Percentiles rank a stretch among this genome's conserved stretches.
These are phyloP conservation scores for Anolis apletophallus DNA, from an alignment of 2,797 vertebrate species.

Conservation along the genomic window DNA sequence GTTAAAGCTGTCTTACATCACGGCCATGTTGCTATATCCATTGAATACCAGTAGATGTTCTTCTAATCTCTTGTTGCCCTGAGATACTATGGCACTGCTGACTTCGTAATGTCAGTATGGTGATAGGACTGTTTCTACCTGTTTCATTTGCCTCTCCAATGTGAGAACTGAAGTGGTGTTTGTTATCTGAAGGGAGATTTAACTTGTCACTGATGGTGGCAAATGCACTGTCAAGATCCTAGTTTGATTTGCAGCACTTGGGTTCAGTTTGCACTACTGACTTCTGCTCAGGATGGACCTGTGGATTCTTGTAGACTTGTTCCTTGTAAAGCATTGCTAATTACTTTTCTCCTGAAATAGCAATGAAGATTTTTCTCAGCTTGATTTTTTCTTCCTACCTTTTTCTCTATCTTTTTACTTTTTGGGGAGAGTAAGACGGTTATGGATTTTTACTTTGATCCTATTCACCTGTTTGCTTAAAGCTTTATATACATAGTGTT, in stretches of 20 bases:
- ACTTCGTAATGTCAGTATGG: slow-evolving; percentile 27
- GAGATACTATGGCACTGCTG: slow-evolving; percentile 40
- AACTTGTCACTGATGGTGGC: slow-evolving; percentile 67
- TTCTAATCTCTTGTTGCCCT: background rate
- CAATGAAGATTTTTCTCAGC: slow-evolving; percentile 59
- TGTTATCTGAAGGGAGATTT: slow-evolving; percentile 45
- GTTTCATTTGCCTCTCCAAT: background rate
- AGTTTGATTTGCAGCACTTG: slow-evolving; percentile 59
- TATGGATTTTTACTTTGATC: slow-evolving; percentile 18
- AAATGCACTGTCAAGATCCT: slow-evolving; percentile 59
- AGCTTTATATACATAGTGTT: background rate
- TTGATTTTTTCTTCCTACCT: background rate
- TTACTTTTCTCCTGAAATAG: slow-evolving; percentile 49
- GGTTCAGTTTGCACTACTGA: slow-evolving; percentile 39
- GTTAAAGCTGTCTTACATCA: background rate
- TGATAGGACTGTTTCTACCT: slow-evolving; percentile 24
- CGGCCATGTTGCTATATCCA: background rate
- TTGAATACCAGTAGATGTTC: background rate
- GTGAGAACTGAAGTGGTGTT: slow-evolving; percentile 1
- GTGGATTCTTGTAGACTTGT: background rate
- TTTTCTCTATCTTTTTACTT: slow-evolving; percentile 32
- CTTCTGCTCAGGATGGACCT: background rate
- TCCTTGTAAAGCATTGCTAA: slow-evolving; percentile 5
- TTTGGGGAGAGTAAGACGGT: slow-evolving; percentile 39
- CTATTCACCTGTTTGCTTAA: slow-evolving; percentile 40